Evolutionary conservation across 2,113 vertebrate species (phyloP), one percentile per base, ranked within the genome.

Genomic region (Lichenostomus cassidix): DNA sequence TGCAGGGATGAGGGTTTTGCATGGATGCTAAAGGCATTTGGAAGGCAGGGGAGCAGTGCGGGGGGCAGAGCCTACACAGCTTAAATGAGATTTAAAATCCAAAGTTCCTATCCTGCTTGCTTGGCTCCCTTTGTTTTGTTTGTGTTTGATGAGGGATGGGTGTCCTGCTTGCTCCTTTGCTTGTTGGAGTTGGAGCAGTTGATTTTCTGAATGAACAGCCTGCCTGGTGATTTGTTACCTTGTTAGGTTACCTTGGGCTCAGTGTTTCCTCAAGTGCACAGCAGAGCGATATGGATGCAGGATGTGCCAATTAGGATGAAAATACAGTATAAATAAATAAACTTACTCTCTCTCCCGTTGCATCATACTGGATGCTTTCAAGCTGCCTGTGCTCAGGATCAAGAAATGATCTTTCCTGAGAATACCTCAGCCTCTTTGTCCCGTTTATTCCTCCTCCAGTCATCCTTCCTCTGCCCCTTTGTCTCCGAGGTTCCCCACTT

Each of bases 201-300:
- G 89, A 9, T 88, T 71, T 97, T 96, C 77, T 74, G 94, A 95
- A 89, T 80, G 90, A 90, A 88, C 77, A 92, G 84, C 37, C 25
- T 68, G 44, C 74, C 59, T 83, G 77, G 83, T 94, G 94, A 90
- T 96, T 96, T 95, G 85, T 95, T 97, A 91, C 90, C 86, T 93
- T 81, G 85, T 90, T 92, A 83, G 67, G 68, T 96, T 96, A 93
- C 91, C 58, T 87, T 88, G 39, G 55, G 90, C 90, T 97, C 94
- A 31, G 42, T 53, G 70, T 83, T 82, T 58, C 74, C 69, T 67
- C 91, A 96, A 95, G 94, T 84, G 83, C 65, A 83, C 73, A 39
- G 96, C 82, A 71, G 77, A 83, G 90, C 80, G 71, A 82, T 87
- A 44, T 89, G 82, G 92, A 97, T 93, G 80, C 64, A 89, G 89